Base-by-base conservation (phyloP, 2,113 vertebrate genomes). In the Oreochromis niloticus region DNA sequence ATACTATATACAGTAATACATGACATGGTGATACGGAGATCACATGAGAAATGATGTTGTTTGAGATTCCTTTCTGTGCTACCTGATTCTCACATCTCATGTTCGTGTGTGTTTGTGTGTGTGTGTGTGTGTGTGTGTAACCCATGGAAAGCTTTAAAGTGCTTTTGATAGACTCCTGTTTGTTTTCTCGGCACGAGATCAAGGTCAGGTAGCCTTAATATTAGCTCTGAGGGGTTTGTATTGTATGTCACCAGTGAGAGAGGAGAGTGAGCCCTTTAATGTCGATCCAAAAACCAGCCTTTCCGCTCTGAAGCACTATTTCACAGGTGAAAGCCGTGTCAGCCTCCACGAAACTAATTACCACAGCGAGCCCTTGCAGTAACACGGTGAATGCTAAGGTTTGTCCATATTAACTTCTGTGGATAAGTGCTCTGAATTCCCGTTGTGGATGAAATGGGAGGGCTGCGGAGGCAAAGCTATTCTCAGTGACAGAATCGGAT, bases 201-300 rank as follows among this genome's bases (percentile, higher is more conserved):
- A 95, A 94, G 93, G 94, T 83, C 85, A 93, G 91, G 83, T 91
- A 85, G 88, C 75, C 92, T 91, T 82, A 93, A 93, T 90, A 83
- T 85, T 41, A 87, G 90, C 90, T 92, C 7, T 39, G 73, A 92
- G 90, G 83, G 84, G 43, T 85, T 93, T 88, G 81, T 13, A 85
- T 89, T 91, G 88, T 81, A 83, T 93, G 90, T 90, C 91, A 92
- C 34, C 4, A 22, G 89, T 86, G 91, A 56, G 81, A 80, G 82
- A 82, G 92, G 81, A 68, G 50, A 88, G 24, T 36, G 7, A 55
- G 34, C 17, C 41, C 90, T 95, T 93, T 94, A 89, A 95, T 94
- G 91, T 91, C 14, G 81, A 91, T 91, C 88, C 93, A 93, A 90
- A 86, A 87, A 82, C 80, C 91, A 89, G 89, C 85, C 83, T 73